A percentile compares a stretch with the other conserved stretches of the same genome.
phyloP scores from a whole-genome alignment of 2,888 invertebrate genomes.

The Coleophora flavipennella region DNA sequence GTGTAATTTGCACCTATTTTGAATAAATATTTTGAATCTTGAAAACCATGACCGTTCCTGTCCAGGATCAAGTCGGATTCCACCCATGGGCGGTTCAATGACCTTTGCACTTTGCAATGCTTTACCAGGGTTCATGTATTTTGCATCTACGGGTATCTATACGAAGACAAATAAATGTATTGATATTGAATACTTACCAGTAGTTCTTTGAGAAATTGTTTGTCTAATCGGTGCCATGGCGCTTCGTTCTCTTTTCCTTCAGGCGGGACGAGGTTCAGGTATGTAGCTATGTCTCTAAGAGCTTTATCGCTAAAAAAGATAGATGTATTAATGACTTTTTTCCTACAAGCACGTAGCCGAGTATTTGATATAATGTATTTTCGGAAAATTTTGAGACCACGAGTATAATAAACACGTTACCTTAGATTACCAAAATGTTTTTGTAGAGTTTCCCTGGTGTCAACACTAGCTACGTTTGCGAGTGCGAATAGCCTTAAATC shows the following conservation, averaged over 20 bases:
- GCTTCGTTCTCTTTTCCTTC: constrained; percentile 77
- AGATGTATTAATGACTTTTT: neutral
- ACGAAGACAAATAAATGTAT: no score
- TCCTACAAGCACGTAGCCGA: neutral
- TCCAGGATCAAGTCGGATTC: no score
- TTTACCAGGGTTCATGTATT: no score
- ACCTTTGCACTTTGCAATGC: no score
- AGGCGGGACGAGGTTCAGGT: constrained; percentile 88
- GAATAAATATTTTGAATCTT: no score
- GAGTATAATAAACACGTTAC: no score
- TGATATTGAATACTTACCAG: constrained; percentile 82
- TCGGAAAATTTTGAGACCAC: no score
- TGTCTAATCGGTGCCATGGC: constrained; percentile 85
- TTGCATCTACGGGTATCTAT: no score
- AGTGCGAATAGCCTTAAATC: constrained; percentile 89
- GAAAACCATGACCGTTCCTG: no score
- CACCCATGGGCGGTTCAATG: no score
- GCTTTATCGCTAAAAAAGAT: constrained; percentile 72
- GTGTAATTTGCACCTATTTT: no score
- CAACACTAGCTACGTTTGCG: constrained; percentile 96
- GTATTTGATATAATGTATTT: neutral
- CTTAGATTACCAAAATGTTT: constrained; percentile 87
- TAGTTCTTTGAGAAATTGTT: constrained; percentile 87
- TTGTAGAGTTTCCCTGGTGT: constrained; percentile 85
- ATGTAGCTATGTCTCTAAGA: constrained; percentile 87